Base-by-base conservation (phyloP, 2,888 invertebrate genomes). In the Aporophyla nigra region DNA sequence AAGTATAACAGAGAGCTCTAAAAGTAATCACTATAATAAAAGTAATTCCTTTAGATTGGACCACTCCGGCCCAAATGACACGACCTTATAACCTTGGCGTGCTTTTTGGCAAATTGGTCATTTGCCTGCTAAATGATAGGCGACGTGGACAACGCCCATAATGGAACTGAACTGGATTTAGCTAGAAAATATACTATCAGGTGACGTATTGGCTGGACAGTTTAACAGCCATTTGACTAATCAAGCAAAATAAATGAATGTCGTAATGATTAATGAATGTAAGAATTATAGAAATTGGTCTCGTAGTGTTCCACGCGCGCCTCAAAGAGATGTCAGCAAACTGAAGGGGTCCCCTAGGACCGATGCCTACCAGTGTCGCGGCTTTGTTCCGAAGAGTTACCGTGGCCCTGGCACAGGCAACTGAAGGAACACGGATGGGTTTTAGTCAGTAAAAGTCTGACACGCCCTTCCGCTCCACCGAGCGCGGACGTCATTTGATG, bases 41-140 rank as follows among this genome's bases (percentile, higher is more conserved):
- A 68, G 2, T 46, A 58, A 73, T 73, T 77, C 62, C 49, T 74
- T 59, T 79, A 71, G 65, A 77, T 87, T 89, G 62, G 51, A 70
- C 80, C 85, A 87, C 70, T 53, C 58, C n/a, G 53, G 49, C 61
- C 65, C 46, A 86, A 86, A 82, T 88, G 79, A 86, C 85, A 77
- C 71, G 87, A 93, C 89, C 93, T 91, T 90, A 81, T 90, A 87
- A 90, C 94, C 94, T 94, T 93, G 89, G 73, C 75, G 82, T 82
- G 93, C 93, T 93, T 94, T 94, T 93, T 92, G 85, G 90, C 91
- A 92, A 93, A 94, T 94, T 94, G 90, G 89, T 87, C 82, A 90
- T 92, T 93, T 90, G 87, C 87, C 85, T 89, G 81, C 76, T 87
- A 80, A 85, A 86, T 86, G 90, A 89, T 88, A 86, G 84, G 77